Conservation (phyloP, 2,113 vertebrate genomes). For the Fregata magnificens region DNA sequence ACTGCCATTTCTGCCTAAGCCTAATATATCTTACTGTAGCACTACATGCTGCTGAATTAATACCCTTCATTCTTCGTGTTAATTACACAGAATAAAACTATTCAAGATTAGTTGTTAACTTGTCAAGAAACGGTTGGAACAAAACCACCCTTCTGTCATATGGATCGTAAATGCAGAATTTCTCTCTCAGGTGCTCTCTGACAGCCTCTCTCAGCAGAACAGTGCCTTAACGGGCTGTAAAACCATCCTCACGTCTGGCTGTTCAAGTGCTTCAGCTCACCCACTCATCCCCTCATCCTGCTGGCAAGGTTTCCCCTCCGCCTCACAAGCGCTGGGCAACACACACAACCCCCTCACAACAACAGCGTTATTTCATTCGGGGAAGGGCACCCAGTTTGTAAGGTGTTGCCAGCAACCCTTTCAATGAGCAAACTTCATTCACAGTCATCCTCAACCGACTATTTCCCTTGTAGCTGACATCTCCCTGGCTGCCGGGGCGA, state of each 20-base stretch:
- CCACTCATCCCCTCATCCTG: neutral
- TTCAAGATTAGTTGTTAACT: neutral
- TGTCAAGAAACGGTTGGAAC: neutral
- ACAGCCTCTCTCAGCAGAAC: neutral
- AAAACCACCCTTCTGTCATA: neutral
- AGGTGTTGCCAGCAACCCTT: neutral
- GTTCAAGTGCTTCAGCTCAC: neutral
- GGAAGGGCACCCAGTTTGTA: neutral
- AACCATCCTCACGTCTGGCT: neutral
- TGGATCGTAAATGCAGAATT: neutral
- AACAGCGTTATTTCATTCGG: neutral
- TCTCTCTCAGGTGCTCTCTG: neutral
- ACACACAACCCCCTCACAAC: neutral
- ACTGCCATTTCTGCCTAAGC: neutral
- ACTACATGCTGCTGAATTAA: accelerated
- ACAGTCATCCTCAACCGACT: neutral
- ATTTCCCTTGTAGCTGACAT: accelerated
- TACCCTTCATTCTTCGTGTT: neutral
- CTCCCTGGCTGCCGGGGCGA: neutral
- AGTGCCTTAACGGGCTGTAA: neutral
- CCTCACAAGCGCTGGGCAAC: accelerated
- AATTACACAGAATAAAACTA: neutral
- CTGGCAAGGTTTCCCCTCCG: neutral
- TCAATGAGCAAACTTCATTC: neutral
- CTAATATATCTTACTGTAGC: neutral